Evolutionary conservation across 2,888 invertebrate genomes (phyloP), one percentile per base, ranked within the genome.

Genomic region (Hydrotaea diabolus): DNA sequence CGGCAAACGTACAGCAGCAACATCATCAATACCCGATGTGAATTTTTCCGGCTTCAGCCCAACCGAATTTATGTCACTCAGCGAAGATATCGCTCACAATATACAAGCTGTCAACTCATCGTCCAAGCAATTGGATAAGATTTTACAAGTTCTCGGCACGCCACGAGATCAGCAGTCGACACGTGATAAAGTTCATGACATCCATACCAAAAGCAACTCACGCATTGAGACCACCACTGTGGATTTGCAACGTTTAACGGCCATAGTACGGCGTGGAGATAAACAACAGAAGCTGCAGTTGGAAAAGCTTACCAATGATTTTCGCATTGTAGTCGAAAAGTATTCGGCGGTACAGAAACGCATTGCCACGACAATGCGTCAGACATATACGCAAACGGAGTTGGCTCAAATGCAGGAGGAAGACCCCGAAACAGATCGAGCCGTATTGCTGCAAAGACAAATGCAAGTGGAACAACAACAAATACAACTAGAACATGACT

Each of bases 221-320:
- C 95, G 95, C 3, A 95, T 97, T 21, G 94, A 95, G 49, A 95
- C 94, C 39, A 96, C 96, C 0, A 95, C 95, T 62, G 94, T 95
- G 87, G 95, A 96, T 89, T 93, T 97, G 66, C 94, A 95, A 87
- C 94, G 95, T 82, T 93, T 97, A 26, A 95, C 95, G 49, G 94
- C 94, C 9, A 93, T 96, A 26, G 95, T 96, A 74, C 93, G 95
- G 15, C 94, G 94, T 85, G 95, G 95, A 0, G 96, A 96, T 90
- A 96, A 96, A 87, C 95, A 96, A 81, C 96, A 96, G 91, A 96
- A 96, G 89, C 93, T 98, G 86, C 97, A 97, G 92, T 94, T 97
- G 77, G 97, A 97, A 88, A 95, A 97, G 88, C 94, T 98, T 15
- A 96, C 96, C 13, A 95, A 95, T 88, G 96, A 96, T 88, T 98